Percentiles rank a stretch among this genome's conserved stretches.
Conservation (phyloP, 2,113 vertebrate genomes). For the Notechis scutatus region DNA sequence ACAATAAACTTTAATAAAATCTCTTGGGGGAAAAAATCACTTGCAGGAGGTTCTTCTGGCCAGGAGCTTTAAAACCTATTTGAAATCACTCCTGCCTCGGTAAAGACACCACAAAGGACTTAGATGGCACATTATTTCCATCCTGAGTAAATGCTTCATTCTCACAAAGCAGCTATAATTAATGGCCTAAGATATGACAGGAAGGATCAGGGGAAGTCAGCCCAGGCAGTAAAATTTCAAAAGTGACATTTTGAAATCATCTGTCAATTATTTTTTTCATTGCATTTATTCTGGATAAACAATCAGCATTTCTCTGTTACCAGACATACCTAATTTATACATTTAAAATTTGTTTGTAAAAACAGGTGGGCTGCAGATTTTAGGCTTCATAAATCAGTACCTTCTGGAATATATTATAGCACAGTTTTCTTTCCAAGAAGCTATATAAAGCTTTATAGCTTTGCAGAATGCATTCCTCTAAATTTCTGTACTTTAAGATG, state of each 20-base stretch:
- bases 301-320: neutral
- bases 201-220: neutral
- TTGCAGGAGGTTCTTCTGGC: neutral
- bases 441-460: neutral
- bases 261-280: neutral
- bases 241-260: neutral
- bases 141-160: neutral
- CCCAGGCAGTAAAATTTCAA: neutral
- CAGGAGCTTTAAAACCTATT: neutral
- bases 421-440: constrained; percentile 7
- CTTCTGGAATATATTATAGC: neutral
- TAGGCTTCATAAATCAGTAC: neutral
- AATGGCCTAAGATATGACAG: neutral
- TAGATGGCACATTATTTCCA: neutral
- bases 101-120: neutral
- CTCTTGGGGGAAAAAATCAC: neutral
- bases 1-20: neutral
- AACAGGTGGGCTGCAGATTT: neutral
- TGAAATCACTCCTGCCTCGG: neutral
- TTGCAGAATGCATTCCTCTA: neutral
- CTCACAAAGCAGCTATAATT: neutral
- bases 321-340: neutral
- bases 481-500: constrained; percentile 6
- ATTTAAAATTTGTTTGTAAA: neutral
- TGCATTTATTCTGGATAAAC: neutral